These are phyloP conservation scores for Zelostemma sp. DNA, from an alignment of 1,140 invertebrate species.

Conservation along the genomic window DNA sequence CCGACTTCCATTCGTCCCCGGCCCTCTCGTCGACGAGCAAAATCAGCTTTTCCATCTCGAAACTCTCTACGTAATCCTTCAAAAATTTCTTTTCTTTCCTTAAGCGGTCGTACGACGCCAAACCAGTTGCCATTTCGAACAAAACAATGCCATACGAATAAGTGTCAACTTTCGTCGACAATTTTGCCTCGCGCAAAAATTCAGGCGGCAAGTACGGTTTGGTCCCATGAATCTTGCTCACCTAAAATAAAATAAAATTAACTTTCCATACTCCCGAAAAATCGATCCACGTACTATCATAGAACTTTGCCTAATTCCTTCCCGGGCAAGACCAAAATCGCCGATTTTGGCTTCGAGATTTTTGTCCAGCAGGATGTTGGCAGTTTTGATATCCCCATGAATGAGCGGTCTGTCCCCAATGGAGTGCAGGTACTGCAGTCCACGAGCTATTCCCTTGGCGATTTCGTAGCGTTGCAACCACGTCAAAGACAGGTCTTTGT, in stretches of 20 bases:
- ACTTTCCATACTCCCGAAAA: too few relatives aligned
- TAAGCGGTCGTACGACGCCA: conserved; percentile 76
- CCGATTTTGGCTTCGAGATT: conserved; percentile 91
- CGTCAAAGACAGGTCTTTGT: too few relatives aligned
- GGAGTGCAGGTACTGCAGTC: conserved; percentile 88
- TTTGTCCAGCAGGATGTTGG: conserved; percentile 94
- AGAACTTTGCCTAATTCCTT: conserved; percentile 34
- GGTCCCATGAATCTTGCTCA: conserved; percentile 87
- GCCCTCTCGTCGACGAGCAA: conserved; percentile 72
- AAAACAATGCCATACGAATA: conserved; percentile 95
- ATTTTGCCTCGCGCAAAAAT: conserved; percentile 80
- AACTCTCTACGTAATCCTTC: conserved; percentile 74
- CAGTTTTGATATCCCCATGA: conserved; percentile 96
- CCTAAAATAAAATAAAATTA: conserved; percentile 47
- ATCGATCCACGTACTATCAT: conserved; percentile 8
- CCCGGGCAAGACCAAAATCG: conserved; percentile 93
- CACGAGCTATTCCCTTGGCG: too few relatives aligned
- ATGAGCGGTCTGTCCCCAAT: conserved; percentile 85
- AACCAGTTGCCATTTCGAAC: conserved; percentile 85
- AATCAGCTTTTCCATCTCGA: conserved; percentile 60
- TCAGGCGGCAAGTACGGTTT: conserved; percentile 93
- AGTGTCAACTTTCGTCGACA: conserved; percentile 93
- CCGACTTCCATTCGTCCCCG: conserved; percentile 64
- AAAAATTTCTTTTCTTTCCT: conserved; percentile 70
- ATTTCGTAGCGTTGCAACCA: too few relatives aligned